Conservation (phyloP, 2,113 vertebrate species). For the Oostethus manadensis region DNA sequence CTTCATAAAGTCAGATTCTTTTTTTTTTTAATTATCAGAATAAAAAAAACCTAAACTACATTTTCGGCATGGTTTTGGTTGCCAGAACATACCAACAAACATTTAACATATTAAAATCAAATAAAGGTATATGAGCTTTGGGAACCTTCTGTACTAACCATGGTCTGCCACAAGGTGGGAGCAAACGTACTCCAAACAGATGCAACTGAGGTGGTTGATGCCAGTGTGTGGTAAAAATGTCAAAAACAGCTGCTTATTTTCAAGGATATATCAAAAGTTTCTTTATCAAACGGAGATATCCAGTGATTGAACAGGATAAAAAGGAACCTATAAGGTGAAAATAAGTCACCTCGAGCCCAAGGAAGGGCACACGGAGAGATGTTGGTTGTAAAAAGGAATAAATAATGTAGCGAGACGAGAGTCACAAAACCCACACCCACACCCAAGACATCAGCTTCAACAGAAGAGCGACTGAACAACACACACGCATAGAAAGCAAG, state of each 20-base stretch:
- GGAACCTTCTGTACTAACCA: constrained; percentile 6
- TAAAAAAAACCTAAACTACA: too few species aligned
- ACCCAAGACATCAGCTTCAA: constrained; percentile 38
- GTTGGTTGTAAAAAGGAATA: constrained; percentile 45
- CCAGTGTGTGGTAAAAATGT: neutral
- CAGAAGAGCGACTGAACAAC: constrained; percentile 27
- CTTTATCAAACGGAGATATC: neutral
- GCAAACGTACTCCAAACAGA: constrained; percentile 29
- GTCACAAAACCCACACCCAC: constrained; percentile 42
- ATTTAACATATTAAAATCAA: neutral
- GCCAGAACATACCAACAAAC: too few species aligned
- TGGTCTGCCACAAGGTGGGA: constrained; percentile 54
- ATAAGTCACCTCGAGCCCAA: neutral
- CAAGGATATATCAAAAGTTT: neutral
- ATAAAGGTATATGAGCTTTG: neutral
- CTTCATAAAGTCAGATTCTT: neutral
- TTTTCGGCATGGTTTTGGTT: too few species aligned
- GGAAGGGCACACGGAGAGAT: constrained; percentile 15
- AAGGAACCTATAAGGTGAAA: neutral
- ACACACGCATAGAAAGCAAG: constrained; percentile 29
- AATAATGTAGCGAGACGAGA: constrained; percentile 53
- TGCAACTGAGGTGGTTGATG: too few species aligned
- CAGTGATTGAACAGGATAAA: neutral
- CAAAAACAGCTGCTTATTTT: neutral
- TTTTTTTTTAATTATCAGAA: too few species aligned